These are phyloP conservation scores for Brenthis hecate DNA, from an alignment of 2,888 invertebrate species.

Conservation along the genomic window DNA sequence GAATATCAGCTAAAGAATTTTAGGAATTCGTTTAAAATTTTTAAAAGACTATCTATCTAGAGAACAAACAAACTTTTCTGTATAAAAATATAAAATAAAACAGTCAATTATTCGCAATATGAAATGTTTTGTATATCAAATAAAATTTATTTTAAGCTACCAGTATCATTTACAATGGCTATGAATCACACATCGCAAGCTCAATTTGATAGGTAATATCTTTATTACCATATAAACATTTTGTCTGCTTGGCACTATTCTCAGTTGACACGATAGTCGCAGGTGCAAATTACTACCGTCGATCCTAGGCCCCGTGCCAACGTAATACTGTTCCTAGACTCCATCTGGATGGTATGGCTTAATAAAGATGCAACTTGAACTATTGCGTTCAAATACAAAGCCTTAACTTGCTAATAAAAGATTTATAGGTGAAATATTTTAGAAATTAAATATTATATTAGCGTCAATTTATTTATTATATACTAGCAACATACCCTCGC, in stretches of 20 bases:
- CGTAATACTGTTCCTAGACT: slow-evolving; percentile 26
- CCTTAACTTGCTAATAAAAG: too few species aligned
- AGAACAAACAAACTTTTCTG: too few species aligned
- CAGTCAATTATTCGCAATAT: too few species aligned
- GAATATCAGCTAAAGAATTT: too few species aligned
- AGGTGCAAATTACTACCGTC: slow-evolving; percentile 37
- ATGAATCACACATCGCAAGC: background rate
- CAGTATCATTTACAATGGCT: background rate
- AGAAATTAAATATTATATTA: too few species aligned
- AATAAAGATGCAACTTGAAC: slow-evolving; percentile 26
- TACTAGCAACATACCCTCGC: too few species aligned
- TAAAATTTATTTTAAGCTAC: background rate
- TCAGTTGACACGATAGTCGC: slow-evolving; percentile 31
- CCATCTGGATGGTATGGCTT: slow-evolving; percentile 23
- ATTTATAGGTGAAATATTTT: too few species aligned
- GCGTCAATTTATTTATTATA: too few species aligned
- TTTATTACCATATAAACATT: slow-evolving; percentile 32
- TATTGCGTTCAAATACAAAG: background rate
- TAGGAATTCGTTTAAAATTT: too few species aligned
- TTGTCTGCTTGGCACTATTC: slow-evolving; percentile 35
- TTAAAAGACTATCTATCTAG: too few species aligned
- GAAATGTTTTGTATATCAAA: background rate
- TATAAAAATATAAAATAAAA: too few species aligned
- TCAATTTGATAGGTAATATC: slow-evolving; percentile 18
- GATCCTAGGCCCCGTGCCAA: slow-evolving; percentile 37